phyloP scores from a whole-genome alignment of 2,888 invertebrate genomes.

The Subacronicta megacephala region DNA sequence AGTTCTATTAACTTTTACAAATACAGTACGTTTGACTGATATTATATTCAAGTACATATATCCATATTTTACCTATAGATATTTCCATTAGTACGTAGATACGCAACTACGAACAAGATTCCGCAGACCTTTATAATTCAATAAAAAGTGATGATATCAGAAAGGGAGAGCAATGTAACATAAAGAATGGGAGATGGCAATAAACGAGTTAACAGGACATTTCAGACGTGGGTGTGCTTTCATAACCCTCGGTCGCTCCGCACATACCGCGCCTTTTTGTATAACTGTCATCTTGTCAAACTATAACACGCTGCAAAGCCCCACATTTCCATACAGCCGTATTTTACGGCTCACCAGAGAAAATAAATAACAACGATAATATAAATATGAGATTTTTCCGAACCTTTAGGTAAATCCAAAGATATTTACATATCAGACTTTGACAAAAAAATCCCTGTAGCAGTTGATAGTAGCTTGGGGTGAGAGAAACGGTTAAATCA shows the following conservation, averaged over 20 bases:
- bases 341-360: slow-evolving; percentile 86
- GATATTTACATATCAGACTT: slow-evolving; percentile 88
- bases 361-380: slow-evolving; percentile 88
- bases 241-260: slow-evolving; percentile 47
- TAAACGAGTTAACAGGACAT: slow-evolving; percentile 79
- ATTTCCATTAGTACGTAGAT: not conserved
- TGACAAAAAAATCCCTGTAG: slow-evolving; percentile 82
- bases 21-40: slow-evolving; percentile 1
- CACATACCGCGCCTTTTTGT: slow-evolving; percentile 65
- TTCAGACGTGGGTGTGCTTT: slow-evolving; percentile 53
- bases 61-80: no score
- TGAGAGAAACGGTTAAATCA: slow-evolving; percentile 61
- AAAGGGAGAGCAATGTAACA: slow-evolving; percentile 61
- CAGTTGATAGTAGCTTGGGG: slow-evolving; percentile 74
- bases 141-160: slow-evolving; percentile 64
- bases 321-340: slow-evolving; percentile 86
- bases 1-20: slow-evolving; percentile 7
- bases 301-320: slow-evolving; percentile 82
- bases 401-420: slow-evolving; percentile 79
- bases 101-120: slow-evolving; percentile 31
- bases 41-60: no score
- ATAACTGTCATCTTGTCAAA: slow-evolving; percentile 89
- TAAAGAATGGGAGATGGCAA: slow-evolving; percentile 71
- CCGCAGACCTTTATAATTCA: slow-evolving; percentile 60
- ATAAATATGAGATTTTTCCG: slow-evolving; percentile 84